phyloP scores from a whole-genome alignment of 2,797 vertebrate genomes.

The Siniperca undulata region DNA sequence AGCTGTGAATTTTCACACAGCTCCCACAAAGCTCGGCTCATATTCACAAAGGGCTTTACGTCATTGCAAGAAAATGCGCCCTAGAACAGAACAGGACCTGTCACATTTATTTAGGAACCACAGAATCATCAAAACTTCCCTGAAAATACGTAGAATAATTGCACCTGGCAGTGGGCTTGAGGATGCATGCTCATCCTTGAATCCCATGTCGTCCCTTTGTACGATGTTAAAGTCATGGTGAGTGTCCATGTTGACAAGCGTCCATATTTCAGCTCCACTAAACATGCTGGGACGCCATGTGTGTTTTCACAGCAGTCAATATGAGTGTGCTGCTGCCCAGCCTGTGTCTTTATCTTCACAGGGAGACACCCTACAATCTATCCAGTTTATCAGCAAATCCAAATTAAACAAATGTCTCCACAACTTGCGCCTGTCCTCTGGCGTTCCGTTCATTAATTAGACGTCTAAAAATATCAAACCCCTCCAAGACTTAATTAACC shows the following conservation, averaged over 20 bases:
- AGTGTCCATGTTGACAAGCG: background rate
- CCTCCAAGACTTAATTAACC: conserved; percentile 90
- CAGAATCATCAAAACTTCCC: conserved; percentile 8
- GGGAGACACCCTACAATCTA: conserved; percentile 63
- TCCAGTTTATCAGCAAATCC: conserved; percentile 74
- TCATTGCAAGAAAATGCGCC: background rate
- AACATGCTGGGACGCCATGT: conserved; percentile 15
- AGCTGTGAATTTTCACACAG: conserved; percentile 60
- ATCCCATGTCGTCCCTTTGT: background rate
- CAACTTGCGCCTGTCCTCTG: conserved; percentile 82
- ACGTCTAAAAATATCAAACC: conserved; percentile 88
- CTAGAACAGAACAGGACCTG: background rate
- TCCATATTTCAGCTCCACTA: conserved; percentile 8
- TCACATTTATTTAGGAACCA: conserved; percentile 22
- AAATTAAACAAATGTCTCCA: conserved; percentile 82
- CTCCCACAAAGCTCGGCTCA: conserved; percentile 27
- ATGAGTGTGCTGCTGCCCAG: background rate
- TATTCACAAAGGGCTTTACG: background rate
- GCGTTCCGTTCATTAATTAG: conserved; percentile 85
- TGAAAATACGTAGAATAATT: background rate
- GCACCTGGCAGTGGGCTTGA: background rate
- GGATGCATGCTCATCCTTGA: background rate
- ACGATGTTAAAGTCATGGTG: conserved; percentile 26
- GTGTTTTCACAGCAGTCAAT: conserved; percentile 42
- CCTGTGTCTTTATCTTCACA: conserved; percentile 45